Percentiles rank a stretch among this genome's conserved stretches.
These are phyloP conservation scores for Andrena chrysosceles DNA, from an alignment of 2,888 invertebrate species.

Conservation along the genomic window DNA sequence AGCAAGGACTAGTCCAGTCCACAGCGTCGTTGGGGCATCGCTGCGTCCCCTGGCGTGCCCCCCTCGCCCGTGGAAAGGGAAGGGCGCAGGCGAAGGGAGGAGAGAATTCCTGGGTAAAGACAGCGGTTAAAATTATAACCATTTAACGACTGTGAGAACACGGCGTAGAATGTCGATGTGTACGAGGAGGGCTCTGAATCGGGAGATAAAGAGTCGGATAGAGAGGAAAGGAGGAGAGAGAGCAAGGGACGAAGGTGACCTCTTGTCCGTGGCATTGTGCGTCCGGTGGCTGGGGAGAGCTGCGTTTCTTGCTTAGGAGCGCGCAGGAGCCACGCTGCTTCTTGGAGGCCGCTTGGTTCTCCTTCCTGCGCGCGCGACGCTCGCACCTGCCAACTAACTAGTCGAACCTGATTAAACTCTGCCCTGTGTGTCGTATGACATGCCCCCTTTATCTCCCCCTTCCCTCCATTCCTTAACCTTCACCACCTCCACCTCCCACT, in stretches of 20 bases:
- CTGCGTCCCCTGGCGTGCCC: not conserved
- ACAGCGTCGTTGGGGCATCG: constrained; percentile 16
- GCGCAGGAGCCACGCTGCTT: constrained; percentile 63
- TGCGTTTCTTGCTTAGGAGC: constrained; percentile 74
- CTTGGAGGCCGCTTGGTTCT: constrained; percentile 70
- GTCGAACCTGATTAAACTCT: constrained; percentile 84
- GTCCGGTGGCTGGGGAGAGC: constrained; percentile 71
- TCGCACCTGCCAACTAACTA: constrained; percentile 84
- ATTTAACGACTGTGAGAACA: constrained; percentile 76
- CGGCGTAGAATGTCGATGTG: constrained; percentile 45
- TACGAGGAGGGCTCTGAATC: constrained; percentile 34
- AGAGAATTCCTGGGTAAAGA: constrained; percentile 34
- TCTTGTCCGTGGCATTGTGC: constrained; percentile 72
- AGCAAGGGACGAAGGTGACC: constrained; percentile 49
- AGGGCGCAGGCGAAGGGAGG: not conserved
- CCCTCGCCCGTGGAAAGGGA: not conserved
- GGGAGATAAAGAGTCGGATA: constrained; percentile 47
- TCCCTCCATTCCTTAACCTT: constrained; percentile 39
- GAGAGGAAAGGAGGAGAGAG: constrained; percentile 39
- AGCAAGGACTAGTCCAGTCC: not conserved
- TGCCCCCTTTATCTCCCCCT: constrained; percentile 53
- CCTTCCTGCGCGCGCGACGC: constrained; percentile 60
- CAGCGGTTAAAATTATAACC: constrained; percentile 72
- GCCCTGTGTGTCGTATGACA: constrained; percentile 74
- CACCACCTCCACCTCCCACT: constrained; percentile 56